Conservation (phyloP, 1,140 invertebrate species). For the Drosophila murphyi region DNA sequence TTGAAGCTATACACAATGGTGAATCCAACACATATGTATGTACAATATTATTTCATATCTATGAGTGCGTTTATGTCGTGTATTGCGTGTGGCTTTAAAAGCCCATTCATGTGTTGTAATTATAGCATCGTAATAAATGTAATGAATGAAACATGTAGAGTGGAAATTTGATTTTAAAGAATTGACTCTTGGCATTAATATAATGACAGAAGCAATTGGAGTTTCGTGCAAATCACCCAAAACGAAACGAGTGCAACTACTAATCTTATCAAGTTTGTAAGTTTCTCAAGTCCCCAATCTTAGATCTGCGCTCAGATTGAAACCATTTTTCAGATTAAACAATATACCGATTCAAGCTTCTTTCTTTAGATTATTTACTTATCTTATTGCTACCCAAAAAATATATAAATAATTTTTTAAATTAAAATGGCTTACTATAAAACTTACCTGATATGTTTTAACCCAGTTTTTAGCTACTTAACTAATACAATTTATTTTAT, state of each 20-base stretch:
- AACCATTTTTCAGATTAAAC: no score
- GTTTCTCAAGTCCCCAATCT: no score
- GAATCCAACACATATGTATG: conserved; percentile 19
- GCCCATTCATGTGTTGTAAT: conserved; percentile 62
- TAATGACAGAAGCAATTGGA: neutral
- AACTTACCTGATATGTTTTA: no score
- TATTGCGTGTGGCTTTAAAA: conserved; percentile 57
- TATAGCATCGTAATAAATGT: conserved; percentile 20
- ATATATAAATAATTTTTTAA: no score
- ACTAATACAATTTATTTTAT: neutral
- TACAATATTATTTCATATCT: conserved; percentile 9
- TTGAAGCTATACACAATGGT: conserved; percentile 56
- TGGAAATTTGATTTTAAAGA: neutral
- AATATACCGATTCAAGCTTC: no score
- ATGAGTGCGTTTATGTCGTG: conserved; percentile 13
- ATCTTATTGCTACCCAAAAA: no score
- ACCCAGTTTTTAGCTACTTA: no score
- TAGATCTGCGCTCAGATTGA: no score
- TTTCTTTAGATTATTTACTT: no score
- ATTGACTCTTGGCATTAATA: neutral
- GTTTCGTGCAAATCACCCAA: neutral
- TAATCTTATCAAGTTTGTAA: no score
- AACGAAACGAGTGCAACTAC: no score
- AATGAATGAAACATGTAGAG: conserved; percentile 8
- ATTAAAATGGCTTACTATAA: neutral